Evolutionary conservation across 2,888 invertebrate genomes (phyloP).

Genomic region (Anticlea derivata): DNA sequence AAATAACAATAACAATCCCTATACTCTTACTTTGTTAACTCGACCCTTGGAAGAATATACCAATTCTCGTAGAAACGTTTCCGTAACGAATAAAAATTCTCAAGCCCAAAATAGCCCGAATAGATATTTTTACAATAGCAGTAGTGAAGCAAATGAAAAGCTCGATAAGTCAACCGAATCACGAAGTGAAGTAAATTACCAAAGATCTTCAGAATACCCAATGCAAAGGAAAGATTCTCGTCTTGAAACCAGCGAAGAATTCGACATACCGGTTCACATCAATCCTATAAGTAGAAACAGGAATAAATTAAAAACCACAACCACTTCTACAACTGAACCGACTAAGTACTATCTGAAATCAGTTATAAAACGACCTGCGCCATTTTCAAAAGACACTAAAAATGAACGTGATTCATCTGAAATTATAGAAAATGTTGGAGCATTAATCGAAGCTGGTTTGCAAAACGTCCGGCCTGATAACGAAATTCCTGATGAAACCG

Average conservation of each 20-base stretch:
- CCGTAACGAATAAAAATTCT: conserved; percentile 5
- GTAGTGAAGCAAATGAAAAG: conserved; percentile 48
- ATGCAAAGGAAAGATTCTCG: conserved; percentile 52
- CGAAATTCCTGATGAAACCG: conserved; percentile 32
- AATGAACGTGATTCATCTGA: conserved; percentile 52
- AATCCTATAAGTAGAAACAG: conserved; percentile 46
- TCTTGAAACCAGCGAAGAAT: conserved; percentile 48
- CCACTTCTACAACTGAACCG: conserved; percentile 43
- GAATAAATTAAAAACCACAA: conserved; percentile 40
- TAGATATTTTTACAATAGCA: conserved; percentile 53
- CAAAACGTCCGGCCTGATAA: conserved; percentile 43
- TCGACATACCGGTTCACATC: conserved; percentile 53
- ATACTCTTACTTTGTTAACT: conserved; percentile 73
- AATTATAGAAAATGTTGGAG: conserved; percentile 53
- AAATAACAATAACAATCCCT: conserved; percentile 71
- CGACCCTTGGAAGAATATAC: conserved; percentile 62
- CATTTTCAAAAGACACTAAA: conserved; percentile 46
- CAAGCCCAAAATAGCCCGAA: conserved; percentile 44
- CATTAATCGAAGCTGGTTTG: conserved; percentile 49
- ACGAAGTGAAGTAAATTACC: conserved; percentile 35
- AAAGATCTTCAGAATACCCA: conserved; percentile 44
- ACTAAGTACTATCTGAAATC: conserved; percentile 68
- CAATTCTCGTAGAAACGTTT: conserved; percentile 31
- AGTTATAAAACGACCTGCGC: conserved; percentile 61
- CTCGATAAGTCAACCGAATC: conserved; percentile 39